Evolutionary conservation across 1,140 invertebrate species (phyloP).

Genomic region (Halyomorpha halys): DNA sequence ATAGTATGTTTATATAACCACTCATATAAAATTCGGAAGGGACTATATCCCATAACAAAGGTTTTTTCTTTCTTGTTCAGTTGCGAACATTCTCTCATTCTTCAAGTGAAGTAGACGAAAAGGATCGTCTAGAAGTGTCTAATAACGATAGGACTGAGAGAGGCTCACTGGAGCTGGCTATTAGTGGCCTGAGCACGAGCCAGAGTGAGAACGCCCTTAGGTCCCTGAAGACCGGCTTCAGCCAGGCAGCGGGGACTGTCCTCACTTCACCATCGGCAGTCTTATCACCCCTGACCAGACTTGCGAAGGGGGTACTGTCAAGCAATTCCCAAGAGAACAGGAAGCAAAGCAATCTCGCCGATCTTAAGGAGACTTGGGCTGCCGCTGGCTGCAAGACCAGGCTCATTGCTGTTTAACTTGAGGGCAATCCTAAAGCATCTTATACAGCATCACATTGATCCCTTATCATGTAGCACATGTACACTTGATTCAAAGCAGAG

Average conservation of each 20-base stretch:
- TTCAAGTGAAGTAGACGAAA: slow-evolving; percentile 47
- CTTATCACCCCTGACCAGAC: slow-evolving; percentile 63
- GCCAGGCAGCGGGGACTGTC: slow-evolving; percentile 31
- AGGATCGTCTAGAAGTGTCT: slow-evolving; percentile 28
- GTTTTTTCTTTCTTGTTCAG: slow-evolving; percentile 6
- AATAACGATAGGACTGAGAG: background rate
- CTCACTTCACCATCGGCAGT: slow-evolving; percentile 56
- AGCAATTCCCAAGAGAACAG: background rate
- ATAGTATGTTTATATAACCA: too few relatives aligned
- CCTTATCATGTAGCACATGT: too few relatives aligned
- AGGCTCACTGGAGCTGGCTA: slow-evolving; percentile 1
- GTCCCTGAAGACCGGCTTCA: slow-evolving; percentile 45
- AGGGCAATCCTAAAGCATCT: too few relatives aligned
- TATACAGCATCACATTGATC: too few relatives aligned
- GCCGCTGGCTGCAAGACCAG: slow-evolving; percentile 1
- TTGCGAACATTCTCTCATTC: slow-evolving; percentile 44
- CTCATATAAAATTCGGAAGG: too few relatives aligned
- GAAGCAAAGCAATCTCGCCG: background rate
- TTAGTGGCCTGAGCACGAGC: slow-evolving; percentile 57
- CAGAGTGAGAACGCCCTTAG: slow-evolving; percentile 68
- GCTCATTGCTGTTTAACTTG: background rate
- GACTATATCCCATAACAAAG: too few relatives aligned
- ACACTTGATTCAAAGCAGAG: too few relatives aligned
- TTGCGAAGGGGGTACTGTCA: slow-evolving; percentile 65
- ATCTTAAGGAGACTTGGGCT: background rate